Evolutionary conservation across 1,140 invertebrate species (phyloP), one percentile per base, ranked within the genome.

Genomic region (Plutomurus gul): DNA sequence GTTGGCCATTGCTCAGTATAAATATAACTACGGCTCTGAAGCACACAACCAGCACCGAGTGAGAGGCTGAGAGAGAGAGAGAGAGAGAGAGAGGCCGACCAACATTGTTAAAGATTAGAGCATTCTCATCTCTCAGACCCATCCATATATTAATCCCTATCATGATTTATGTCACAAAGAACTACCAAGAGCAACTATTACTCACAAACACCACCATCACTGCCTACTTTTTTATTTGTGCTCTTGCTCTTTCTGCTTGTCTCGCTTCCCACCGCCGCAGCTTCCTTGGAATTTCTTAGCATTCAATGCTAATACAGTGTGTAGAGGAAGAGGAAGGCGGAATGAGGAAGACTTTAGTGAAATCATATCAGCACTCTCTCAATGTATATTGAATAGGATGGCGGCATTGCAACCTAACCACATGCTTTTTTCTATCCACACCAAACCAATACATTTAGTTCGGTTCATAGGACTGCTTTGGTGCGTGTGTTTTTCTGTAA

Each of bases 61-160:
- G n/a, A n/a, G n/a, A n/a, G n/a, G n/a, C n/a, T n/a, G n/a, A n/a
- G n/a, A n/a, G n/a, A 33, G 25, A 65, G 25, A 65, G 56, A 16
- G 27, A 65, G 13, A 27, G 36, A 65, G n/a, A 33, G 56, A 25
- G 18, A 65, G 56, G 36, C 11, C 30, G 36, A 33, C 56, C 56
- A 51, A 51, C 56, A 65, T 33, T 65, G 56, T 65, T 65, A 33
- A 65, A 65, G 56, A 65, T 65, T 65, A 33, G 56, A 65, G 56
- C 27, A 33, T 30, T 65, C 27, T 65, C 56, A 65, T 65, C 56
- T 65, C 56, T 65, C 56, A 65, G 56, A 65, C 36, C 37, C 36
- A 72, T 72, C 40, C 70, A 72, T 72, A 72, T 72, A 72, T 72
- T 72, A 72, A 72, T 72, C 70, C 70, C 70, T 72, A 72, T 72